These are phyloP conservation scores for Lutraria lutraria DNA, from an alignment of 2,888 invertebrate genomes.

Conservation along the genomic window DNA sequence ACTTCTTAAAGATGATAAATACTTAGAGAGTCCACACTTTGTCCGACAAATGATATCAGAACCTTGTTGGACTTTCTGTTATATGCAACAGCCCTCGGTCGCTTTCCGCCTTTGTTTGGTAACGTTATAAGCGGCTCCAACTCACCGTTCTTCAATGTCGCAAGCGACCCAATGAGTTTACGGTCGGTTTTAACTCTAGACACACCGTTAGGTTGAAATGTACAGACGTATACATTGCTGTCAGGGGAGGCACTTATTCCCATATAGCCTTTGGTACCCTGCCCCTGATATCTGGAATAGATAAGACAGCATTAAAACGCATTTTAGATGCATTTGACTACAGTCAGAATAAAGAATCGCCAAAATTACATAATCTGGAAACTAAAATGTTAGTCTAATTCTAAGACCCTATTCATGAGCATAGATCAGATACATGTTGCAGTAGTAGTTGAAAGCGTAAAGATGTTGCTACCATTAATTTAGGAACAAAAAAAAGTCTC, in stretches of 20 bases:
- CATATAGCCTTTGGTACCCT: constrained; percentile 41
- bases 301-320: no score
- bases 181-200: constrained; percentile 34
- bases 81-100: constrained; percentile 46
- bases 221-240: constrained; percentile 39
- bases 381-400: no score
- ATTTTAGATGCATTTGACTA: no score
- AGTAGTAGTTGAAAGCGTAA: no score
- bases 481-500: no score
- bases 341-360: no score
- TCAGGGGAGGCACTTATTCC: constrained; percentile 33
- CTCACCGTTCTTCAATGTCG: constrained; percentile 17
- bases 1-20: constrained; percentile 33
- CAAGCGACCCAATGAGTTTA: constrained; percentile 23
- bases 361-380: no score
- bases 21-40: constrained; percentile 46
- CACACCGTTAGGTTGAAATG: constrained; percentile 52
- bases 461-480: no score
- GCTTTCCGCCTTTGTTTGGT: constrained; percentile 51
- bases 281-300: constrained; percentile 22
- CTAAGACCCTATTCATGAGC: no score
- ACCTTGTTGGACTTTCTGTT: constrained; percentile 34
- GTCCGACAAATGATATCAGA: constrained; percentile 45
- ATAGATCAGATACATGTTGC: no score
- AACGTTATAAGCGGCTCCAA: constrained; percentile 45